Percentiles rank a stretch among this genome's conserved stretches.
Evolutionary conservation across 2,797 vertebrate species (phyloP).

Genomic region (Sebastes goodei): DNA sequence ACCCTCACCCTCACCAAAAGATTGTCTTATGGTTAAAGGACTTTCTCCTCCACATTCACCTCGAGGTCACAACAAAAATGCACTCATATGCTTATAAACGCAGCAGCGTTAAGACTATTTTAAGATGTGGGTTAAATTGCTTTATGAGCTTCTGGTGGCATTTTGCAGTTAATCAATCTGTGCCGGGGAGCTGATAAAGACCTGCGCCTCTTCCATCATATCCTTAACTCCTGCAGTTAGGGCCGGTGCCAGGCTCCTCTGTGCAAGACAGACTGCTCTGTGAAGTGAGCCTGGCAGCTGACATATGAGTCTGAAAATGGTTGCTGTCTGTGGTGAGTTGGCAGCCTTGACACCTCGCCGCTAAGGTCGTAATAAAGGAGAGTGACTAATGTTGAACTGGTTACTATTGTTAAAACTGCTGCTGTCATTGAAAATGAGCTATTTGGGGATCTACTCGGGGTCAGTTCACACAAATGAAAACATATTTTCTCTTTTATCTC

Average conservation of each 20-base stretch:
- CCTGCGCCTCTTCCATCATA: slow-evolving; percentile 36
- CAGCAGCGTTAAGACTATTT: slow-evolving; percentile 34
- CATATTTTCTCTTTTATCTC: not conserved
- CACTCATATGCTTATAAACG: slow-evolving; percentile 18
- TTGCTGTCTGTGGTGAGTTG: slow-evolving; percentile 50
- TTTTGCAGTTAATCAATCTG: slow-evolving; percentile 68
- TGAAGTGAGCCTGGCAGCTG: slow-evolving; percentile 64
- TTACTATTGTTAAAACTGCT: slow-evolving; percentile 32
- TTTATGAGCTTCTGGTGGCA: slow-evolving; percentile 59
- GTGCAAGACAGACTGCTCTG: slow-evolving; percentile 54
- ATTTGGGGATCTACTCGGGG: not conserved
- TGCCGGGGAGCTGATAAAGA: slow-evolving; percentile 48
- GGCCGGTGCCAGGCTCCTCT: slow-evolving; percentile 46
- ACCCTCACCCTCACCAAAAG: slow-evolving; percentile 67
- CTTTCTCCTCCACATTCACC: slow-evolving; percentile 42
- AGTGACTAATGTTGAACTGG: slow-evolving; percentile 37
- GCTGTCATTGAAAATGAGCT: slow-evolving; percentile 11
- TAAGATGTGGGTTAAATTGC: slow-evolving; percentile 22
- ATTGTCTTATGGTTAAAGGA: slow-evolving; percentile 42
- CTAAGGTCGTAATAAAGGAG: slow-evolving; percentile 55
- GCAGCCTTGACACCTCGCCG: slow-evolving; percentile 51
- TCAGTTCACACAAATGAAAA: not conserved
- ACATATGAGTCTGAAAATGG: slow-evolving; percentile 67
- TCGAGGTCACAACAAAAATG: slow-evolving; percentile 39
- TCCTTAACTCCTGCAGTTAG: slow-evolving; percentile 61